phyloP scores from a whole-genome alignment of 1,140 invertebrate genomes.

The Monomorium pharaonis region DNA sequence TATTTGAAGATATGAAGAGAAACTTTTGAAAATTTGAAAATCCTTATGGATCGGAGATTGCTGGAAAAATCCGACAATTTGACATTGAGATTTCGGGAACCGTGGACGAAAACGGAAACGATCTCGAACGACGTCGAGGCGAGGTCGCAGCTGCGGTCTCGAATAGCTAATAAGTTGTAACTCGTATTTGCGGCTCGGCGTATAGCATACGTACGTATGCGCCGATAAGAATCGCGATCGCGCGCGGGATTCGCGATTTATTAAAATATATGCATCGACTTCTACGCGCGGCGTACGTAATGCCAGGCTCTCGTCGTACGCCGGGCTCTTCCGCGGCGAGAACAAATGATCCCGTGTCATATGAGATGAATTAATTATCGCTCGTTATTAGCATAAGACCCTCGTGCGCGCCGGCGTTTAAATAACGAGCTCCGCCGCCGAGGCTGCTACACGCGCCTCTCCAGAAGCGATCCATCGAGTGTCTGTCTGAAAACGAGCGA shows the following conservation, averaged over 20 bases:
- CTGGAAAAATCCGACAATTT: neutral
- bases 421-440: constrained; percentile 26
- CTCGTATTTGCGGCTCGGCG: neutral
- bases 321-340: constrained; percentile 5
- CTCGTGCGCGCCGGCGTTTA: constrained; percentile 18
- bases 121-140: neutral
- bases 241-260: constrained; percentile 9
- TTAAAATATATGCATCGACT: constrained; percentile 35
- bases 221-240: constrained; percentile 12
- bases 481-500: too few species aligned
- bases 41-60: too few species aligned
- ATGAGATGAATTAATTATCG: constrained; percentile 39
- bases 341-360: constrained; percentile 32
- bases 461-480: neutral
- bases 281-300: neutral
- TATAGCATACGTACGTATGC: neutral
- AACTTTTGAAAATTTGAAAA: neutral
- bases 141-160: neutral
- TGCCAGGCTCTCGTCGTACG: neutral
- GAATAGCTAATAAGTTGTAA: constrained; percentile 16
- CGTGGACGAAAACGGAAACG: neutral
- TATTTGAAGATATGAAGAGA: neutral
- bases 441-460: neutral
- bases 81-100: neutral
- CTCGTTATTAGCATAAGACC: constrained; percentile 43